A percentile compares a stretch with the other conserved stretches of the same genome.
Evolutionary conservation across 2,888 invertebrate species (phyloP).

Genomic region (Microctonus brassicae): DNA sequence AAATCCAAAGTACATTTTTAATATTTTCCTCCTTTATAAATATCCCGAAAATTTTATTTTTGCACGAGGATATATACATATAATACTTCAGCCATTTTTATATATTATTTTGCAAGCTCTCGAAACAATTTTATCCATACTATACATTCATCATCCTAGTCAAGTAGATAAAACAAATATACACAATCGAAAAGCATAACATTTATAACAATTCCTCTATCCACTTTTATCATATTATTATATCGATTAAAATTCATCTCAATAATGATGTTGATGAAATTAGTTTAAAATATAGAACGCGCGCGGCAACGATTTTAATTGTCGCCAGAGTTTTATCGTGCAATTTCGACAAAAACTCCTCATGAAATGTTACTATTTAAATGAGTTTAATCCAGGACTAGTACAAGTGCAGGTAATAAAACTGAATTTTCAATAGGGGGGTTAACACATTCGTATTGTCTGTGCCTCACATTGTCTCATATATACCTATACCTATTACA

Average conservation of each 20-base stretch:
- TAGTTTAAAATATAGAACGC: conserved; percentile 7
- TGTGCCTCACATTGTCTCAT: background rate
- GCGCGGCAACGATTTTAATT: conserved; percentile 17
- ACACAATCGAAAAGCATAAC: too few species aligned
- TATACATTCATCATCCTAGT: too few species aligned
- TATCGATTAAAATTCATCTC: background rate
- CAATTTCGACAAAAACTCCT: conserved; percentile 28
- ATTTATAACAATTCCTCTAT: too few species aligned
- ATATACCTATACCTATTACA: conserved; percentile 21
- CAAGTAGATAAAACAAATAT: too few species aligned
- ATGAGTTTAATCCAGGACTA: conserved; percentile 37
- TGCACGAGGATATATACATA: too few species aligned
- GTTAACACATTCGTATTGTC: conserved; percentile 7
- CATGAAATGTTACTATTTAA: conserved; percentile 38
- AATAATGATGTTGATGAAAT: conserved; percentile 1
- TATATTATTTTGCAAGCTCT: too few species aligned
- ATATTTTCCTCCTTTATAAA: too few species aligned
- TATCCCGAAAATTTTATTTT: too few species aligned
- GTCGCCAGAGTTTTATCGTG: conserved; percentile 18
- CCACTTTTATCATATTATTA: background rate
- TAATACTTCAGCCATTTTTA: too few species aligned
- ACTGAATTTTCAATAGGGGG: conserved; percentile 37
- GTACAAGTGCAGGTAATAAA: conserved; percentile 34
- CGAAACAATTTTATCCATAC: too few species aligned
- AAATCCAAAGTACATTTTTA: too few species aligned